Conservation (phyloP, 2,113 vertebrate genomes). For the Hippocampus zosterae region DNA sequence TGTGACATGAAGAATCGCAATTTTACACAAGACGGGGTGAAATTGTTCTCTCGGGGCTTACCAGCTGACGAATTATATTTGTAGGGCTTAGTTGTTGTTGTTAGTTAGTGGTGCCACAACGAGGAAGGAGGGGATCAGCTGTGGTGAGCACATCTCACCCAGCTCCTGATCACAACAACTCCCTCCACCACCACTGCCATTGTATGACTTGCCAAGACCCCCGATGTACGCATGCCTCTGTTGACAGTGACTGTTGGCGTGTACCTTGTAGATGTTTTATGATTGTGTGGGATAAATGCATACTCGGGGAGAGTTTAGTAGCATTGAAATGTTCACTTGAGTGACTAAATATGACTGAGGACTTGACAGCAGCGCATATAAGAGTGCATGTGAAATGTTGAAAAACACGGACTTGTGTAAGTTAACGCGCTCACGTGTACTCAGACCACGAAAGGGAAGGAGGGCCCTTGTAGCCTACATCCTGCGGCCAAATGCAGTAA, state of each 20-base stretch:
- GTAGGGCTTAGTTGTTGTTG: constrained; percentile 24
- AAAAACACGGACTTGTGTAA: constrained; percentile 27
- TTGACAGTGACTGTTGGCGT: not conserved
- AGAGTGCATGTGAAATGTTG: not conserved
- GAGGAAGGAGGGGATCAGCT: constrained; percentile 50
- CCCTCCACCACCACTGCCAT: not conserved
- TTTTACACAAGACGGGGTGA: not conserved
- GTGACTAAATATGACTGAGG: not conserved
- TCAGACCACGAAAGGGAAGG: constrained; percentile 11
- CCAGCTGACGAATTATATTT: constrained; percentile 20
- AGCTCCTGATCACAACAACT: not conserved
- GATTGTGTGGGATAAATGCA: constrained; percentile 18
- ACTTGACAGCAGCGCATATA: not conserved
- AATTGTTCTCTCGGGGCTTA: not conserved
- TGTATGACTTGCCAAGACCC: not conserved
- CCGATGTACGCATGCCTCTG: not conserved
- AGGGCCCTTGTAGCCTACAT: not conserved
- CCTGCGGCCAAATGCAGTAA: constrained; percentile 1
- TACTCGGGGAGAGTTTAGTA: not conserved
- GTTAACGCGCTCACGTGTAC: constrained; percentile 25
- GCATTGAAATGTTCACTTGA: not conserved
- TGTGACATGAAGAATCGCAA: not conserved
- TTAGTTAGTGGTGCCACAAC: constrained; percentile 52
- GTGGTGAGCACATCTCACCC: constrained; percentile 10
- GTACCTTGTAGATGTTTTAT: not conserved